phyloP scores from a whole-genome alignment of 2,113 vertebrate genomes.

The Panthera leo region DNA sequence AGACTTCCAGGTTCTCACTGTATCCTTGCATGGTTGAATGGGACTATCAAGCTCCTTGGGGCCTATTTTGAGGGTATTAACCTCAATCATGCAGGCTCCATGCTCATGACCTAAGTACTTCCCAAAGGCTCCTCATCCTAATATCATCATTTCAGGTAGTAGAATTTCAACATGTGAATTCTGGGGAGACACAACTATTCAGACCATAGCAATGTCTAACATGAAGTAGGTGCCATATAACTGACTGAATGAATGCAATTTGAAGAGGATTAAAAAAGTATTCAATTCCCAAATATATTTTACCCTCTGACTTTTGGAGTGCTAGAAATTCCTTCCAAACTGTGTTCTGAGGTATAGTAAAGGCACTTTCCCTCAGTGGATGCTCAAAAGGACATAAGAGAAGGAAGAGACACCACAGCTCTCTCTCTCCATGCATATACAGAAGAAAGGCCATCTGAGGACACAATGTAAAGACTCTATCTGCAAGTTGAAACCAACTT shows the following conservation, averaged over 20 bases:
- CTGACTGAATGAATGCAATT: neutral
- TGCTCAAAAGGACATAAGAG: neutral
- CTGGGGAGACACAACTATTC: neutral
- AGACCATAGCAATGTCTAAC: neutral
- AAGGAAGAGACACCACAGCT: neutral
- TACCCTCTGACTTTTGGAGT: neutral
- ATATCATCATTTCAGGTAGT: neutral
- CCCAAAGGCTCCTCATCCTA: neutral
- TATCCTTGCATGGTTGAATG: neutral
- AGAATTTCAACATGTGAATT: neutral
- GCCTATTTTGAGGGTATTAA: too few species aligned
- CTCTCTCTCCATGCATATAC: neutral
- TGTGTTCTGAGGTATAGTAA: neutral
- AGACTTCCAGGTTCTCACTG: neutral
- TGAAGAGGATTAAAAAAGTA: neutral
- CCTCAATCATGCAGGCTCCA: neutral
- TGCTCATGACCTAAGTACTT: neutral
- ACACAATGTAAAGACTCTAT: neutral
- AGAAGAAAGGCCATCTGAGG: neutral
- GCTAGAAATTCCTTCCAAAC: neutral
- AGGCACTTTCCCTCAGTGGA: neutral
- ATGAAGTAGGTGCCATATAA: neutral
- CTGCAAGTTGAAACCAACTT: neutral
- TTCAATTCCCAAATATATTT: neutral
- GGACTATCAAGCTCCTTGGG: neutral